These are phyloP conservation scores for Caradrina kadenii DNA, from an alignment of 2,888 invertebrate species.

Conservation along the genomic window DNA sequence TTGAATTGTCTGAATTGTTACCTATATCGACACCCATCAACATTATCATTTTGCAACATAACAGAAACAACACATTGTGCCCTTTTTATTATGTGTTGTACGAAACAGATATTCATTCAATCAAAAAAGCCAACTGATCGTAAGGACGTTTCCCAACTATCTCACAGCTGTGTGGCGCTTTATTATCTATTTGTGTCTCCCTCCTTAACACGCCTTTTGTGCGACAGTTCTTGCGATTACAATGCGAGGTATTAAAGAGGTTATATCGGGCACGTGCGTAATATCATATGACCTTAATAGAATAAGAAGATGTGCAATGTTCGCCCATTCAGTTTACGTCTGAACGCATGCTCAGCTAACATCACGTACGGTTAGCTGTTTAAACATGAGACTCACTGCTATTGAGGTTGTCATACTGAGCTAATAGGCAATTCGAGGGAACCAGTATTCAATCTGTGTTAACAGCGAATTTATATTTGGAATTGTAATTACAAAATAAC, in stretches of 20 bases:
- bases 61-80: slow-evolving; percentile 42
- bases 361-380: slow-evolving; percentile 65
- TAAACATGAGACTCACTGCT: slow-evolving; percentile 54
- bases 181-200: slow-evolving; percentile 37
- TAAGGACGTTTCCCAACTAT: slow-evolving; percentile 37
- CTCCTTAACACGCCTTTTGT: slow-evolving; percentile 46
- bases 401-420: background rate
- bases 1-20: background rate
- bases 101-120: slow-evolving; percentile 52
- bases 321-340: slow-evolving; percentile 64
- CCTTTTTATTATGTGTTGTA: slow-evolving; percentile 36
- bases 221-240: slow-evolving; percentile 59
- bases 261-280: slow-evolving; percentile 75
- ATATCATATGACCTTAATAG: slow-evolving; percentile 75
- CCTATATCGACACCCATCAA: slow-evolving; percentile 2
- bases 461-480: background rate
- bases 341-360: slow-evolving; percentile 66
- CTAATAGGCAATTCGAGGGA: slow-evolving; percentile 12
- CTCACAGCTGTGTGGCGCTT: slow-evolving; percentile 24
- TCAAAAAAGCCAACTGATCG: slow-evolving; percentile 43
- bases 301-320: slow-evolving; percentile 75
- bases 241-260: slow-evolving; percentile 70
- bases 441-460: background rate
- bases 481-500: background rate
- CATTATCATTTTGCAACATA: slow-evolving; percentile 14